Evolutionary conservation across 2,888 invertebrate species (phyloP).

Genomic region (Gisinianus flammeolus): DNA sequence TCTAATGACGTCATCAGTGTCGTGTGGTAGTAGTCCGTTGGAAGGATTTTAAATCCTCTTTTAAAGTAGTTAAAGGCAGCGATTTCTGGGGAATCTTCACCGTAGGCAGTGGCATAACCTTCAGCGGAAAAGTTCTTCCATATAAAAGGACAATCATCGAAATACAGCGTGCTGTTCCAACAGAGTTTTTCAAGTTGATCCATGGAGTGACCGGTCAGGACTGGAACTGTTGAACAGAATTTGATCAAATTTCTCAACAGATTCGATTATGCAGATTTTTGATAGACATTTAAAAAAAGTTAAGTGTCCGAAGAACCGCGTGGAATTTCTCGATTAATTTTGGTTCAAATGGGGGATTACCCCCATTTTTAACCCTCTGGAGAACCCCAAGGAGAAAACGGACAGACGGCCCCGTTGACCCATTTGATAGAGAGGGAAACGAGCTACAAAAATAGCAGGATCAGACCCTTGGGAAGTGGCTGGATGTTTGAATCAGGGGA

Average conservation of each 20-base stretch:
- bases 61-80: slow-evolving; percentile 82
- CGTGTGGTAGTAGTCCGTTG: slow-evolving; percentile 84
- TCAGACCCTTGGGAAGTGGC: too few relatives aligned
- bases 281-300: neutral
- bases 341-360: too few relatives aligned
- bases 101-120: slow-evolving; percentile 65
- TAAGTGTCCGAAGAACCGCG: too few relatives aligned
- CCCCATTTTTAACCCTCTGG: too few relatives aligned
- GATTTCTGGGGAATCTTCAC: slow-evolving; percentile 80
- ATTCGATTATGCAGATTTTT: neutral
- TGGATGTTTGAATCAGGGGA: too few relatives aligned
- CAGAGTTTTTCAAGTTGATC: slow-evolving; percentile 67
- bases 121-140: slow-evolving; percentile 18
- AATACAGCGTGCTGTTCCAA: neutral
- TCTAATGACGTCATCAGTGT: slow-evolving; percentile 73
- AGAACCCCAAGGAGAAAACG: too few relatives aligned
- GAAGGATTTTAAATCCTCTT: slow-evolving; percentile 75
- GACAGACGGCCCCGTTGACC: too few relatives aligned
- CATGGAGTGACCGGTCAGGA: slow-evolving; percentile 75
- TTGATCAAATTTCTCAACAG: too few relatives aligned
- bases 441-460: too few relatives aligned
- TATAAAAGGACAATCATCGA: slow-evolving; percentile 28
- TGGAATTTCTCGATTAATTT: too few relatives aligned
- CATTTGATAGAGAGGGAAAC: too few relatives aligned
- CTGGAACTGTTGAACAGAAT: slow-evolving; percentile 66